Percentiles rank a stretch among this genome's conserved stretches.
phyloP scores from a whole-genome alignment of 1,140 invertebrate genomes.

The Drosophila persimilis region DNA sequence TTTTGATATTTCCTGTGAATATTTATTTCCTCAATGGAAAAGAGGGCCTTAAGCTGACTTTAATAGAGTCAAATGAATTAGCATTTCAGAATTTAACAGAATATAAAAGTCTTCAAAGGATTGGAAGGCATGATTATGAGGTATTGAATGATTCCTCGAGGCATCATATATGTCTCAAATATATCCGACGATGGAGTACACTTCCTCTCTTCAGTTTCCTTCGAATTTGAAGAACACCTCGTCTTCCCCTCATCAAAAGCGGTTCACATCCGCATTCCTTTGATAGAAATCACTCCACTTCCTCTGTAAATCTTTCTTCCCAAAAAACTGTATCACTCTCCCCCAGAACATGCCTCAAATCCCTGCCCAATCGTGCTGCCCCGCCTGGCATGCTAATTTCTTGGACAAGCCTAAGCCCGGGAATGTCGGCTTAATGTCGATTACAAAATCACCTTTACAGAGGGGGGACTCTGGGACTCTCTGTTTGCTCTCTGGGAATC shows the following conservation, averaged over 20 bases:
- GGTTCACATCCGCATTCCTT: no score
- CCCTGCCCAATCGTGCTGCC: constrained; percentile 26
- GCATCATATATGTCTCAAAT: no score
- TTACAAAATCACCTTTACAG: constrained; percentile 57
- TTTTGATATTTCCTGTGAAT: constrained; percentile 65
- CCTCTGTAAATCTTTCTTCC: no score
- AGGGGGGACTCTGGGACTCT: constrained; percentile 1
- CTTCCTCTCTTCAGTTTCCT: no score
- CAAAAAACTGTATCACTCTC: no score
- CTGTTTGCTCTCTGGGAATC: constrained; percentile 43
- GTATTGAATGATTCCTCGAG: no score
- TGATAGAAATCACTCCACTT: no score
- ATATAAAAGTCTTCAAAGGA: neutral
- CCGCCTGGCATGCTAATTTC: constrained; percentile 63
- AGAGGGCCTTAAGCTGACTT: constrained; percentile 28
- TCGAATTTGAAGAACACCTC: no score
- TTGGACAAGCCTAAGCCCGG: constrained; percentile 68
- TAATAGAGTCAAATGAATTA: constrained; percentile 49
- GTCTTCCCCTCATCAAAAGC: no score
- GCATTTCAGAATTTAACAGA: neutral
- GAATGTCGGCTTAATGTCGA: constrained; percentile 65
- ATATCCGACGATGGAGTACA: no score
- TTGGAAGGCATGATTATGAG: no score
- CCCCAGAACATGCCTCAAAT: neutral
- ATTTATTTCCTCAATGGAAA: constrained; percentile 48